Base-by-base conservation (phyloP, 2,888 invertebrate species). In the Xiphydria camelus region DNA sequence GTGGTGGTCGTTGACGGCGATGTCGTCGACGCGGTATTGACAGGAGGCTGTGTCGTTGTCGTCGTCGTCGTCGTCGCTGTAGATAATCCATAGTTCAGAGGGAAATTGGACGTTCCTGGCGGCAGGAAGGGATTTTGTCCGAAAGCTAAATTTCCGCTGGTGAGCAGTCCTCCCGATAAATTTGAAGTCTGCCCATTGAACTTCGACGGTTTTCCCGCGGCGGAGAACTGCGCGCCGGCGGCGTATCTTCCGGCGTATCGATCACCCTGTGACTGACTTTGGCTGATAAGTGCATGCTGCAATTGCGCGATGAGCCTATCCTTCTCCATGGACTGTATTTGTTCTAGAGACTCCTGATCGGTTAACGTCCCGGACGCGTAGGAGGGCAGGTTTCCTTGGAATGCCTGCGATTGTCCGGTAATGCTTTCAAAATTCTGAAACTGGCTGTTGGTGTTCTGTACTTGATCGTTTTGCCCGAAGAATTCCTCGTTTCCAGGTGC, bases 351-450 rank as follows among this genome's bases (percentile, higher is more conserved):
- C 9, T 66, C 65, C 6, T 59, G 64, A 2, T 54, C 34, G 19
- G 54, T 62, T 6, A 73, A 36, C 2, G 66, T 58, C 5, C 71
- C 73, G 2, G 73, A 69, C 1, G 72, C 66, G 41, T 74, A 72
- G 1, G 65, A 59, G 2, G 73, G 70, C 5, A 72, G 21, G 3
- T 51, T 22, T 7, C 54, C 57, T 9, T 9, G 18, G 19, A 32
- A 44, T 18, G 22, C 32, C 18, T 36, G 29, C 6, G 6, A 4
- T 5, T 34, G 29, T 20, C 35, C 17, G 1, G 22, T 19, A 23
- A 25, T 31, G 14, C 32, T 39, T 32, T 10, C 37, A 21, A 34
- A 49, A 10, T 29, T 47, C 26, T 55, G 43, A 4, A 61, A 47
- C 17, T 51, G 61, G 4, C 18, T 40, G 23, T 42, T 49, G 3